Percentiles rank a stretch among this genome's conserved stretches.
Evolutionary conservation across 2,113 vertebrate genomes (phyloP).

Genomic region (Cariama cristata): DNA sequence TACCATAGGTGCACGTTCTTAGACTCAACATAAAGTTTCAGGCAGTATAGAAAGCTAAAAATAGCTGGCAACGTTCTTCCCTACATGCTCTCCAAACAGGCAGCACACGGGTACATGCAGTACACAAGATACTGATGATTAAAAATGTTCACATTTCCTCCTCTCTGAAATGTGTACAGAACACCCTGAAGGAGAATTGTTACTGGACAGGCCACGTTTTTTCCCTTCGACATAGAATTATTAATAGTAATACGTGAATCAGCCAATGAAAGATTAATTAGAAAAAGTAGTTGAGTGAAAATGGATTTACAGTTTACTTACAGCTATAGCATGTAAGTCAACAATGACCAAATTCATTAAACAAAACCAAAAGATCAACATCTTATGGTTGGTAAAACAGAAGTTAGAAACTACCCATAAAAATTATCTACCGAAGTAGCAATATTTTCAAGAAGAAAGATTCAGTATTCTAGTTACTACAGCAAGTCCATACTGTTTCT

Average conservation of each 20-base stretch:
- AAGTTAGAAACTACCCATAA: neutral
- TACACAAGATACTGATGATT: neutral
- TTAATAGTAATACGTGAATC: neutral
- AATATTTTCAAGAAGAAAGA: neutral
- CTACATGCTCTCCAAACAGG: neutral
- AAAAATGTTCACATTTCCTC: neutral
- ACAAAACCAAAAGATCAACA: neutral
- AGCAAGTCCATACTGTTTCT: neutral
- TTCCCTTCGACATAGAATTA: neutral
- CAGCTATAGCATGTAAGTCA: slow-evolving; percentile 26
- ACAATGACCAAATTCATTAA: neutral
- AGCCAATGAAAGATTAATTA: neutral
- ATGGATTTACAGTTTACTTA: slow-evolving; percentile 54
- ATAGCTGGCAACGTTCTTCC: neutral
- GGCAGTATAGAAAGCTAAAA: neutral
- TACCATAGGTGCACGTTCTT: neutral
- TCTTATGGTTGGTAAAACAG: neutral
- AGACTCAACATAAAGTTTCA: neutral
- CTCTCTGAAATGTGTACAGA: neutral
- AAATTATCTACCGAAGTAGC: neutral
- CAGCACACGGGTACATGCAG: neutral
- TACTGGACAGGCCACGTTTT: neutral
- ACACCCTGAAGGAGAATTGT: neutral
- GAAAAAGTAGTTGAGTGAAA: slow-evolving; percentile 29
- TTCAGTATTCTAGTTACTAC: neutral